These are phyloP conservation scores for Melikaiella ostensackeni DNA, from an alignment of 2,888 invertebrate genomes.

Conservation along the genomic window DNA sequence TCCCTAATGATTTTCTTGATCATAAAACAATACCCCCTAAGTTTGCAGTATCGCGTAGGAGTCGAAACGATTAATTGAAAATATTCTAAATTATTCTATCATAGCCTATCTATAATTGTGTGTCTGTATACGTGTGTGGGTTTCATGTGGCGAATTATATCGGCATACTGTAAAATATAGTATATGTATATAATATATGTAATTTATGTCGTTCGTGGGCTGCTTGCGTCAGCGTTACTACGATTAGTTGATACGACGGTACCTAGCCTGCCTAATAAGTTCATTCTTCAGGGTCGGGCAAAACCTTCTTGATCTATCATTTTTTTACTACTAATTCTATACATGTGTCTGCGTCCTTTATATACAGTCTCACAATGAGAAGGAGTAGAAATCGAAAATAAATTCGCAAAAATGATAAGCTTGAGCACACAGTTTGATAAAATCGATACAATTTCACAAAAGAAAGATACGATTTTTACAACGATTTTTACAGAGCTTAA, in stretches of 20 bases:
- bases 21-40: conserved; percentile 1
- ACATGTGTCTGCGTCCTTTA: conserved; percentile 33
- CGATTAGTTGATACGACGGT: conserved; percentile 62
- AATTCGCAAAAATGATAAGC: background rate
- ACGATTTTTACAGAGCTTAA: background rate
- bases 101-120: conserved; percentile 74
- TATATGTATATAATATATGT: conserved; percentile 56
- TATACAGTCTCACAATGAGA: conserved; percentile 18
- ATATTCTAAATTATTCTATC: conserved; percentile 74
- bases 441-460: background rate
- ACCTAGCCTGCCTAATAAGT: conserved; percentile 65
- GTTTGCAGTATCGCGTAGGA: conserved; percentile 65
- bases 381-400: background rate
- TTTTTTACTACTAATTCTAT: conserved; percentile 24
- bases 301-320: conserved; percentile 56
- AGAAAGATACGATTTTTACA: background rate
- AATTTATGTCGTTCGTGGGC: conserved; percentile 50
- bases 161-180: conserved; percentile 65
- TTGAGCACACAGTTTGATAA: background rate
- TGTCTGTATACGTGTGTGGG: conserved; percentile 53
- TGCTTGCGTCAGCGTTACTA: conserved; percentile 56
- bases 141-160: conserved; percentile 56
- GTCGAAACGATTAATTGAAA: conserved; percentile 69
- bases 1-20: background rate
- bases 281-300: conserved; percentile 53